Conservation (phyloP, 2,888 invertebrate genomes). For the Elmis aenea region DNA sequence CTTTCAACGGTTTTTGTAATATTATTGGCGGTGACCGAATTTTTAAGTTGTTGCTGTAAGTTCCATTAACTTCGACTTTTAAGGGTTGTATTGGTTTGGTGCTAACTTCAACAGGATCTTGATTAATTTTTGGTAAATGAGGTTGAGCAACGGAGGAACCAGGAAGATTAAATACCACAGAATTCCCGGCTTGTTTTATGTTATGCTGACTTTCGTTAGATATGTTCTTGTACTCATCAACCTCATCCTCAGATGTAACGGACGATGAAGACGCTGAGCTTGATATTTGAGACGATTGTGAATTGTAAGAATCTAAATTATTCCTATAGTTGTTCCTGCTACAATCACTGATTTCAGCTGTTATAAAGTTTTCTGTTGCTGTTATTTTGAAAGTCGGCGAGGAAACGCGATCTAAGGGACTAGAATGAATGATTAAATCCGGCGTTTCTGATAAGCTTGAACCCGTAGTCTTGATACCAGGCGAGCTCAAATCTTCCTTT, state of each 20-base stretch:
- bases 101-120: constrained; percentile 8
- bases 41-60: constrained; percentile 9
- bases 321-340: constrained; percentile 14
- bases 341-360: constrained; percentile 20
- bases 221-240: constrained; percentile 17
- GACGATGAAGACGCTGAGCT: constrained; percentile 21
- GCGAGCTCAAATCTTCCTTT: constrained; percentile 19
- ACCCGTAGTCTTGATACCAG: constrained; percentile 20
- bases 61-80: constrained; percentile 31
- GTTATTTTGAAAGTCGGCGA: constrained; percentile 18
- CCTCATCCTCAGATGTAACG: constrained; percentile 17
- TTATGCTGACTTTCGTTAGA: constrained; percentile 47
- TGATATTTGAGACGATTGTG: no score
- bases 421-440: constrained; percentile 48
- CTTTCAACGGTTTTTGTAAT: neutral
- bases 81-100: constrained; percentile 25
- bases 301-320: constrained; percentile 10
- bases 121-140: constrained; percentile 37
- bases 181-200: constrained; percentile 64
- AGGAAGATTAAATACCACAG: constrained; percentile 58
- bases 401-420: constrained; percentile 25
- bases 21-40: constrained; percentile 20
- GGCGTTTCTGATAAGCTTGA: constrained; percentile 44
- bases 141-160: constrained; percentile 35
- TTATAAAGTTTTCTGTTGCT: constrained; percentile 20